A percentile compares a stretch with the other conserved stretches of the same genome.
phyloP scores from a whole-genome alignment of 2,113 vertebrate species.

The Cettia cetti region DNA sequence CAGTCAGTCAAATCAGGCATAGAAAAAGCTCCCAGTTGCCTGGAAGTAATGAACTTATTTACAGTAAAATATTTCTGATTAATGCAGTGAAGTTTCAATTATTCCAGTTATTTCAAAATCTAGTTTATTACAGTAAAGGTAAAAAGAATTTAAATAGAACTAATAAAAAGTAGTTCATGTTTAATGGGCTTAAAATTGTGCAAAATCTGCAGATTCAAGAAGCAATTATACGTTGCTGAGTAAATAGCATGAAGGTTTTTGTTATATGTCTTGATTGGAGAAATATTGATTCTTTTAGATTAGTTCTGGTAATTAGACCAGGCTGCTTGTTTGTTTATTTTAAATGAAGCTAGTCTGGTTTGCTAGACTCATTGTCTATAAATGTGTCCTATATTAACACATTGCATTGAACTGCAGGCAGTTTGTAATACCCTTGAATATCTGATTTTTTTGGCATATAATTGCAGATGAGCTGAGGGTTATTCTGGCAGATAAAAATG shows the following conservation, averaged over 20 bases:
- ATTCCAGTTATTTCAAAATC: neutral
- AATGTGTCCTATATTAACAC: neutral
- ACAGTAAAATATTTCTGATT: neutral
- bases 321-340: neutral
- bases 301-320: neutral
- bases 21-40: neutral
- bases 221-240: neutral
- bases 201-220: neutral
- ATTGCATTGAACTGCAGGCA: neutral
- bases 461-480: neutral
- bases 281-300: slow-evolving; percentile 14
- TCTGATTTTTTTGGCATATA: neutral
- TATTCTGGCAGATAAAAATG: slow-evolving; percentile 26
- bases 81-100: neutral
- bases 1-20: neutral
- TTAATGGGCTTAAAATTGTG: slow-evolving; percentile 4
- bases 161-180: neutral
- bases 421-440: neutral
- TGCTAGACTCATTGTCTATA: neutral
- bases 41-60: neutral
- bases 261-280: neutral
- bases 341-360: neutral
- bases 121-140: neutral
- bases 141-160: neutral
- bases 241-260: neutral